Base-by-base conservation (phyloP, 2,888 invertebrate genomes). In the Meta bourneti region DNA sequence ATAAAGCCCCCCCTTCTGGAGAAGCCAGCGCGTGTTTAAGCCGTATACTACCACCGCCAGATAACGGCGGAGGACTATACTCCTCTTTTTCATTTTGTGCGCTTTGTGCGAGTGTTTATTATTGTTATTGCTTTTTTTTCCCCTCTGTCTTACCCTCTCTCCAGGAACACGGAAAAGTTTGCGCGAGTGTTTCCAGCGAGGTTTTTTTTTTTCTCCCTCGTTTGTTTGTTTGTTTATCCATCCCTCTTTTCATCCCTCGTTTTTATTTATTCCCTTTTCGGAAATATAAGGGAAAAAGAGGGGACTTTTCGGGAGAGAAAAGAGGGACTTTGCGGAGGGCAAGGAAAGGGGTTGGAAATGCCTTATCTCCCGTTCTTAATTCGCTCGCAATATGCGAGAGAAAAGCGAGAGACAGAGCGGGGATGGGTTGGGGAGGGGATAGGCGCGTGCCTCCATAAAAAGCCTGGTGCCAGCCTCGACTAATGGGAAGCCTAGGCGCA, bases 311-410 rank as follows among this genome's bases (percentile, higher is more conserved):
- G 20, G n/a, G 20, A 61, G 80, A 48, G 52, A 77, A 19, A 34
- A 49, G 61, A 48, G 77, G 20, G 34, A 34, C 34, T 11, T 20
- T 19, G 20, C 11, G 20, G 19, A 49, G 49, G 77, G 19, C 20
- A n/a, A 51, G 77, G 19, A 34, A 34, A 34, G 75, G 81, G 85
- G 86, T 77, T 77, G 87, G 83, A 91, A 87, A 91, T 87, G 91
- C 87, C 91, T 91, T 91, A 91, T 91, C 91, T 91, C 87, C 82
- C 87, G 87, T 91, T 87, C 91, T 91, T 91, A 91, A 91, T 91
- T 91, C 91, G 91, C 91, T 80, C 80, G 91, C 91, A 91, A 91
- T 91, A 91, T 91, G 91, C 83, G 90, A 86, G 74, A 77, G 77
- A 74, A 52, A 52, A 52, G 70, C 48, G 72, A 71, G 69, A 70